phyloP scores from a whole-genome alignment of 2,888 invertebrate species.

The Sarcophaga variegata region DNA sequence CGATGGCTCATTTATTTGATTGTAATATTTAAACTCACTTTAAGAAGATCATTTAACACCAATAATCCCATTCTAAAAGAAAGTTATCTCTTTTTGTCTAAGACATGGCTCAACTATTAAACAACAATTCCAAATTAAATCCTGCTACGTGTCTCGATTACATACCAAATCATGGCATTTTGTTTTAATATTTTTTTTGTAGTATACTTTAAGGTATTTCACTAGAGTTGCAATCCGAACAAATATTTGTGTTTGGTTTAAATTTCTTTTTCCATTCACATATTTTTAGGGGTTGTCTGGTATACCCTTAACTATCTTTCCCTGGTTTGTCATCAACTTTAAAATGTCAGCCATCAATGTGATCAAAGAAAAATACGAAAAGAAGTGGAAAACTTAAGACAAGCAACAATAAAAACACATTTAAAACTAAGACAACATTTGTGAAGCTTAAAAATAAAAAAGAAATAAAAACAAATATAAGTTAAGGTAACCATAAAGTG shows the following conservation, averaged over 20 bases:
- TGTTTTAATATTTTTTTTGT: neutral
- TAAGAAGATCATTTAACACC: conserved; percentile 11
- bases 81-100: conserved; percentile 21
- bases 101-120: conserved; percentile 51
- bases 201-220: neutral
- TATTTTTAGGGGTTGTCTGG: neutral
- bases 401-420: conserved; percentile 16
- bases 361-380: conserved; percentile 27
- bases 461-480: conserved; percentile 50
- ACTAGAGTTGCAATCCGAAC: conserved; percentile 20
- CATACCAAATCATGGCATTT: conserved; percentile 48
- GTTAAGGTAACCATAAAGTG: conserved; percentile 50
- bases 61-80: conserved; percentile 17
- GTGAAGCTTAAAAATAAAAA: conserved; percentile 32
- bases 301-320: conserved; percentile 12
- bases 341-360: conserved; percentile 38
- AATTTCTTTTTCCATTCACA: conserved; percentile 35
- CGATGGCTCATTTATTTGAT: neutral
- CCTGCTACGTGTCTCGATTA: conserved; percentile 66
- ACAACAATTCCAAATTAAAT: conserved; percentile 54
- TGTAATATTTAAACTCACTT: conserved; percentile 28
- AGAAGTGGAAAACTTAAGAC: neutral
- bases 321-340: conserved; percentile 19
- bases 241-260: conserved; percentile 63
- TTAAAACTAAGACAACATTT: conserved; percentile 40